Evolutionary conservation across 2,797 vertebrate genomes (phyloP).

Genomic region (Aplochiton taeniatus): DNA sequence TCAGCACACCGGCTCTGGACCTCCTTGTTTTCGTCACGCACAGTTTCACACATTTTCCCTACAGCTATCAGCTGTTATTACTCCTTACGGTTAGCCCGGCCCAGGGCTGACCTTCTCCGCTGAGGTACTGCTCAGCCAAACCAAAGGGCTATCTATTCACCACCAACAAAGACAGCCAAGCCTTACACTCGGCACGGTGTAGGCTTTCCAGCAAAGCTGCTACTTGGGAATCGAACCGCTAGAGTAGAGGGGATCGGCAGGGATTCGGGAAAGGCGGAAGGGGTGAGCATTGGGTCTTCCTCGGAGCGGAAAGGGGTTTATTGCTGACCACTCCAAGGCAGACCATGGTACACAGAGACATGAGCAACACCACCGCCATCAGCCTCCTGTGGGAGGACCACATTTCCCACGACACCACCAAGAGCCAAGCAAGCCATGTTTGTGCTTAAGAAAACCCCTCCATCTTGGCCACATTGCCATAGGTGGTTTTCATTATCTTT

Average conservation of each 20-base stretch:
- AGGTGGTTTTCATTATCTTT: constrained; percentile 52
- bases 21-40: no score
- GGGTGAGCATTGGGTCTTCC: constrained; percentile 13
- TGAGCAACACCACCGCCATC: constrained; percentile 44
- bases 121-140: no score
- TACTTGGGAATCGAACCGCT: no score
- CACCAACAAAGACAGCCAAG: no score
- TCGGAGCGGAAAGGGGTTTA: neutral
- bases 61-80: no score
- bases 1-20: no score
- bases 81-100: no score
- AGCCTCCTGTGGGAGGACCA: constrained; percentile 2
- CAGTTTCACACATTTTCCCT: no score
- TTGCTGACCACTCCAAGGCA: constrained; percentile 37
- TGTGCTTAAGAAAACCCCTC: constrained; percentile 24
- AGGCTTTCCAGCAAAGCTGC: no score
- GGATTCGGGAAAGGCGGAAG: constrained; percentile 40
- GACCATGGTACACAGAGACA: constrained; percentile 28
- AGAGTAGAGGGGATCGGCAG: constrained; percentile 36
- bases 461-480: constrained; percentile 17
- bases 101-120: no score
- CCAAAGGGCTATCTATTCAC: no score
- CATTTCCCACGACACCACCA: constrained; percentile 10
- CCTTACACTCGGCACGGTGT: no score
- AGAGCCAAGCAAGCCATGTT: constrained; percentile 9